Conservation (phyloP, 2,888 invertebrate genomes). For the Drosophila kanekoi region DNA sequence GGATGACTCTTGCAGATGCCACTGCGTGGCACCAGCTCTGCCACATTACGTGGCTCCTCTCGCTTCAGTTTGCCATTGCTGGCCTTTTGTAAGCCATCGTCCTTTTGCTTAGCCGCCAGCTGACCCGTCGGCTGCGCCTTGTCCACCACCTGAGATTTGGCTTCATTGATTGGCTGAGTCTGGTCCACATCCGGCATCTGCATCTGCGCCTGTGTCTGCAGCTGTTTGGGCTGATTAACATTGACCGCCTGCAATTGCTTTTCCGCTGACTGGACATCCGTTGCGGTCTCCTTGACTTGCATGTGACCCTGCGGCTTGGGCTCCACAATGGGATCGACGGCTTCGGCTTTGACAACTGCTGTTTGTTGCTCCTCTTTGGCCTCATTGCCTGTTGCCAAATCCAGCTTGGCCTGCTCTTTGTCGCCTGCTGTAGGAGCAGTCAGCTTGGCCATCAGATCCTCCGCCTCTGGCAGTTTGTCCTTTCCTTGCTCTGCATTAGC, state of each 20-base stretch:
- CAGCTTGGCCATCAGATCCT: slow-evolving; percentile 13
- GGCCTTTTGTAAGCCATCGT: neutral
- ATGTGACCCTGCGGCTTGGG: neutral
- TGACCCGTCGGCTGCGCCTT: neutral
- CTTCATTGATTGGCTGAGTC: neutral
- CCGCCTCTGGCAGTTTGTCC: slow-evolving; percentile 3
- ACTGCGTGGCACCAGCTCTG: neutral
- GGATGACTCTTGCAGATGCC: slow-evolving; percentile 26
- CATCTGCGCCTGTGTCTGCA: neutral
- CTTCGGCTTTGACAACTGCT: neutral
- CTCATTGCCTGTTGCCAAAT: neutral
- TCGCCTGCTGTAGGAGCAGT: neutral
- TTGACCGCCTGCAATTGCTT: neutral
- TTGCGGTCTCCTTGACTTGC: neutral
- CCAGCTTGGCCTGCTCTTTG: neutral
- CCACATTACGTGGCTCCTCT: neutral
- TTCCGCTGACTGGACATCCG: neutral
- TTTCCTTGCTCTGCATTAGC: neutral
- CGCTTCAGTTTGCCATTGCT: slow-evolving; percentile 4
- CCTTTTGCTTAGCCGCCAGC: neutral
- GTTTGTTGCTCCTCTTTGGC: slow-evolving; percentile 1
- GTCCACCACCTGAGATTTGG: neutral
- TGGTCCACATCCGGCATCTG: neutral
- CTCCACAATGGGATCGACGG: neutral
- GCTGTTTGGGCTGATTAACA: neutral